Conservation (phyloP, 2,113 vertebrate species). For the Solenodon paradoxus region DNA sequence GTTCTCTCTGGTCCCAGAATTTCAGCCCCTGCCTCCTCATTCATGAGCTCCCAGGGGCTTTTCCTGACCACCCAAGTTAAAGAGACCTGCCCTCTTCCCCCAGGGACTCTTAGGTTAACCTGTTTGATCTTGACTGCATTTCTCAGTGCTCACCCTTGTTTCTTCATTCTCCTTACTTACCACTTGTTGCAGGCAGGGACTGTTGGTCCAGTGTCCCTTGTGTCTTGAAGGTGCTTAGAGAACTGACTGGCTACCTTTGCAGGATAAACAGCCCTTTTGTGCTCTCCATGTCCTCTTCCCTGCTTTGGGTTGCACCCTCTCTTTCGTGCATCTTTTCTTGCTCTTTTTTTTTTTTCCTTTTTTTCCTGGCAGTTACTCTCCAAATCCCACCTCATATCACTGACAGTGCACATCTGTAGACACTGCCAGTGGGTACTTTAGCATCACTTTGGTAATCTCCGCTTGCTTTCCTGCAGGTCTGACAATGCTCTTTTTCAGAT, state of each 20-base stretch:
- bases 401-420: background rate
- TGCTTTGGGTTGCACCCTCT: background rate
- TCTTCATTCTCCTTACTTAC: background rate
- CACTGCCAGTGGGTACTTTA: background rate
- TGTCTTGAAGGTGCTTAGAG: background rate
- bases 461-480: background rate
- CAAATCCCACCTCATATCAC: too few species aligned
- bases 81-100: background rate
- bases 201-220: background rate
- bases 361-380: background rate
- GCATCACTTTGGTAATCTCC: background rate
- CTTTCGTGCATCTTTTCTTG: background rate
- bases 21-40: background rate
- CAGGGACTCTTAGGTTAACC: fast-evolving
- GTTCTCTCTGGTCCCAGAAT: background rate
- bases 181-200: background rate
- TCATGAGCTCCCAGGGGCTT: background rate
- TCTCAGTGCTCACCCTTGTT: background rate
- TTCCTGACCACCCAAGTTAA: background rate
- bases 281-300: background rate
- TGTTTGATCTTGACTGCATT: background rate
- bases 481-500: background rate
- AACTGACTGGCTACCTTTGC: background rate
- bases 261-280: background rate
- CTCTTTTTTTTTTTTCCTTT: background rate